These are phyloP conservation scores for Theretra japonica DNA, from an alignment of 2,888 invertebrate genomes.

Conservation along the genomic window DNA sequence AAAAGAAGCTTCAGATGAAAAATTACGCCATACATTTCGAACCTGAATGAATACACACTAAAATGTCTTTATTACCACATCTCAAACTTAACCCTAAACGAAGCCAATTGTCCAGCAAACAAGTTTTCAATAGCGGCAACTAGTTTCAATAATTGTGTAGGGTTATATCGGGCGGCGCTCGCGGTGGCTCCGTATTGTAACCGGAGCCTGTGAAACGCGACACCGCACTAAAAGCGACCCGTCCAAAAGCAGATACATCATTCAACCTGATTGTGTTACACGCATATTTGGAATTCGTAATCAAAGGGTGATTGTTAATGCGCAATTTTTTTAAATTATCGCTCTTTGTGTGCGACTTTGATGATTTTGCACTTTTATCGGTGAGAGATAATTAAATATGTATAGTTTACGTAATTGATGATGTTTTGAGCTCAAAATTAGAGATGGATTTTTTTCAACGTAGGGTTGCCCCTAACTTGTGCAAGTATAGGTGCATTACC, in stretches of 20 bases:
- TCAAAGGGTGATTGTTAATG: conserved; percentile 39
- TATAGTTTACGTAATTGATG: too few relatives aligned
- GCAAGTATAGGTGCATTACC: too few relatives aligned
- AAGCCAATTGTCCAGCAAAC: conserved; percentile 5
- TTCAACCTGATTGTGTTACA: conserved; percentile 57
- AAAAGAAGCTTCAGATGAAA: too few relatives aligned
- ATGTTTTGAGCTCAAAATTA: too few relatives aligned
- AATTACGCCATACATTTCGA: too few relatives aligned
- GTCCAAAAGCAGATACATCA: conserved; percentile 65
- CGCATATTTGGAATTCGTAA: conserved; percentile 40
- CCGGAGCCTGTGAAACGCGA: conserved; percentile 58
- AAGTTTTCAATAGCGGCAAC: conserved; percentile 5
- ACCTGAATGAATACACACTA: too few relatives aligned
- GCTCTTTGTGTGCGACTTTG: not conserved
- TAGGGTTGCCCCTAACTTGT: too few relatives aligned
- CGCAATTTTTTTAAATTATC: conserved; percentile 1
- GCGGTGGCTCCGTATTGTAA: conserved; percentile 43
- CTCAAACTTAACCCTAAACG: not conserved
- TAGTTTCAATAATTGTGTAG: conserved; percentile 8
- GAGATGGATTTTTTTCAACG: too few relatives aligned
- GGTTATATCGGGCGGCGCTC: not conserved
- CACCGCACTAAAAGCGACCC: conserved; percentile 73
- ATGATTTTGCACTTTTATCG: too few relatives aligned
- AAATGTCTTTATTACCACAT: not conserved
- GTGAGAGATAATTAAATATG: too few relatives aligned